Percentiles rank a stretch among this genome's conserved stretches.
phyloP scores from a whole-genome alignment of 1,140 invertebrate species.

The Frieseomelitta varia region DNA sequence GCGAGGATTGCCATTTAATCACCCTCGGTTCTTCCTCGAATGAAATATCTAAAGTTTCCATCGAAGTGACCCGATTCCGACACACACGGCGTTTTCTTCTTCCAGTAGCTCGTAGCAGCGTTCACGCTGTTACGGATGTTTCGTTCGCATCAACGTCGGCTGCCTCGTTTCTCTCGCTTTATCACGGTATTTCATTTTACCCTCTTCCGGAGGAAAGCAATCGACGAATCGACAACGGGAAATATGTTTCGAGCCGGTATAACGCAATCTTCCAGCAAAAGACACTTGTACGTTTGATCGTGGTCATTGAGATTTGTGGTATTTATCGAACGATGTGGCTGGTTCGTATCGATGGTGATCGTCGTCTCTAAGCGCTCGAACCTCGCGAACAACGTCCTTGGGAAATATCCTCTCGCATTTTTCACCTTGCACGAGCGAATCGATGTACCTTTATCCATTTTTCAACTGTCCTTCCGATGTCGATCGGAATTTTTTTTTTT shows the following conservation, averaged over 20 bases:
- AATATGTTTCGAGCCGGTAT: background rate
- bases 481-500: too few species aligned
- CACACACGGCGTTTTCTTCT: background rate
- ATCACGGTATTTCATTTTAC: conserved; percentile 16
- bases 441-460: too few species aligned
- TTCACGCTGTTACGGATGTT: too few species aligned
- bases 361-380: background rate
- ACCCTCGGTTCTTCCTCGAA: background rate
- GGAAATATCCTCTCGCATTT: background rate
- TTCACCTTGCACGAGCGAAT: too few species aligned
- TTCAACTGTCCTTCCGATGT: too few species aligned
- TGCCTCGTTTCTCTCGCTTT: conserved; percentile 11
- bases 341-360: background rate
- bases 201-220: background rate
- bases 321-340: background rate
- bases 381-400: background rate
- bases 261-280: background rate
- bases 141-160: conserved; percentile 6
- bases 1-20: conserved; percentile 2
- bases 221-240: background rate
- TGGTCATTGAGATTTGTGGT: conserved; percentile 13
- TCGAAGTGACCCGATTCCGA: background rate
- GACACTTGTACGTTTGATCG: background rate
- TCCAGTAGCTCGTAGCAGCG: background rate
- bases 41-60: background rate